These are phyloP conservation scores for Hyposoter dolosus DNA, from an alignment of 2,888 invertebrate genomes.

Conservation along the genomic window DNA sequence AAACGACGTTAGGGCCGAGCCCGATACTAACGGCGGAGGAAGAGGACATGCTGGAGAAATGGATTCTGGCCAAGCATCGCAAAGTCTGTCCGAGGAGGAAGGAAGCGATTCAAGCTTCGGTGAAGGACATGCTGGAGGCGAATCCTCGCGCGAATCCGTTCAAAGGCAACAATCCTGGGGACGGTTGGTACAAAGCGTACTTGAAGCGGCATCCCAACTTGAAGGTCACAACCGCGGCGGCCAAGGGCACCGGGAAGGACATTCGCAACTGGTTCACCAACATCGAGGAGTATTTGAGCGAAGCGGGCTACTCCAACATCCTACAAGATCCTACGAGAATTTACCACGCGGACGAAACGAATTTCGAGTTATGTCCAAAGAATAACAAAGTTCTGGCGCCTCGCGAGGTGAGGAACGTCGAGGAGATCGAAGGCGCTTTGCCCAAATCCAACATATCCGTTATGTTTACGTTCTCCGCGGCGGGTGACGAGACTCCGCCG, in stretches of 20 bases:
- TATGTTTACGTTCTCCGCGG: conserved; percentile 82
- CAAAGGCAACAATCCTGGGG: conserved; percentile 75
- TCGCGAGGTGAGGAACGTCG: conserved; percentile 75
- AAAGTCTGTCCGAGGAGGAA: conserved; percentile 64
- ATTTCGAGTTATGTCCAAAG: conserved; percentile 78
- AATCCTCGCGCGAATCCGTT: conserved; percentile 74
- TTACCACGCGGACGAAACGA: conserved; percentile 80
- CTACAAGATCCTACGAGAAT: conserved; percentile 77
- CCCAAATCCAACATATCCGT: conserved; percentile 81
- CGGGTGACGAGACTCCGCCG: conserved; percentile 78
- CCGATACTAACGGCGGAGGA: conserved; percentile 65
- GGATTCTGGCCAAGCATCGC: conserved; percentile 69
- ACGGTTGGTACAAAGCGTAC: conserved; percentile 77
- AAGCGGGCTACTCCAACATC: conserved; percentile 70
- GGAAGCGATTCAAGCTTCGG: conserved; percentile 66
- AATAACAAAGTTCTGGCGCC: conserved; percentile 73
- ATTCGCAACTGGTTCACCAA: conserved; percentile 77
- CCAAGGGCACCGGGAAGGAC: conserved; percentile 77
- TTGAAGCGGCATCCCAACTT: conserved; percentile 75
- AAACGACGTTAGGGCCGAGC: conserved; percentile 65
- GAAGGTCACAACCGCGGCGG: conserved; percentile 77
- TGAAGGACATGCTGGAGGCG: conserved; percentile 68
- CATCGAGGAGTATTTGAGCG: conserved; percentile 74
- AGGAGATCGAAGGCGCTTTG: conserved; percentile 80
- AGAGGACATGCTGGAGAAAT: conserved; percentile 67